These are phyloP conservation scores for Porites lobata DNA, from an alignment of 92 coral and sea anemone genomes.

Conservation along the genomic window DNA sequence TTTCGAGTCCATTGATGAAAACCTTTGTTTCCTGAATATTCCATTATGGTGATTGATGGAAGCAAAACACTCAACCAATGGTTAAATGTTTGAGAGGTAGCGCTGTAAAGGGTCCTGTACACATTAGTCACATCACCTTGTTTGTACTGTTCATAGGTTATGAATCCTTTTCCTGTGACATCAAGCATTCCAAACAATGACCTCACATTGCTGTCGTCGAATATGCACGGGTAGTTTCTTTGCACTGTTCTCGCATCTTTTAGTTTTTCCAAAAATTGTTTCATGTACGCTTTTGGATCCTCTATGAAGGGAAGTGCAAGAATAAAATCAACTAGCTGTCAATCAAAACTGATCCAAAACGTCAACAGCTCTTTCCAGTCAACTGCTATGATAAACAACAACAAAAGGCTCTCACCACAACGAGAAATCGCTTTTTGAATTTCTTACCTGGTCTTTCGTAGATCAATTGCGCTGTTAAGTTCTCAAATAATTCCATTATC, in stretches of 20 bases:
- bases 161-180: conserved; percentile 86
- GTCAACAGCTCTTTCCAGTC: neutral
- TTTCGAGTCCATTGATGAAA: no score
- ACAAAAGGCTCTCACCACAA: neutral
- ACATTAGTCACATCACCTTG: conserved; percentile 68
- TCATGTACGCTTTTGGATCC: conserved; percentile 85
- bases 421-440: neutral
- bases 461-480: conserved; percentile 90
- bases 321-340: neutral
- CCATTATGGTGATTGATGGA: no score
- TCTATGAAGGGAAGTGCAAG: conserved; percentile 50
- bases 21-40: no score
- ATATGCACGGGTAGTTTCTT: conserved; percentile 90
- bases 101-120: neutral
- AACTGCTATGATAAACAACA: neutral
- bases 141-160: conserved; percentile 91
- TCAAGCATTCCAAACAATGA: conserved; percentile 96
- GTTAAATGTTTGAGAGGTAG: no score
- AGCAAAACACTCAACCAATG: no score
- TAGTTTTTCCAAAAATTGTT: conserved; percentile 82
- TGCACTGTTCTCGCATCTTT: conserved; percentile 88
- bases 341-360: neutral
- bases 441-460: conserved; percentile 96
- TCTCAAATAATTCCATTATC: conserved; percentile 92
- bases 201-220: conserved; percentile 90